Evolutionary conservation across 2,113 vertebrate genomes (phyloP), one percentile per base, ranked within the genome.

Genomic region (Psittacara wagleri): DNA sequence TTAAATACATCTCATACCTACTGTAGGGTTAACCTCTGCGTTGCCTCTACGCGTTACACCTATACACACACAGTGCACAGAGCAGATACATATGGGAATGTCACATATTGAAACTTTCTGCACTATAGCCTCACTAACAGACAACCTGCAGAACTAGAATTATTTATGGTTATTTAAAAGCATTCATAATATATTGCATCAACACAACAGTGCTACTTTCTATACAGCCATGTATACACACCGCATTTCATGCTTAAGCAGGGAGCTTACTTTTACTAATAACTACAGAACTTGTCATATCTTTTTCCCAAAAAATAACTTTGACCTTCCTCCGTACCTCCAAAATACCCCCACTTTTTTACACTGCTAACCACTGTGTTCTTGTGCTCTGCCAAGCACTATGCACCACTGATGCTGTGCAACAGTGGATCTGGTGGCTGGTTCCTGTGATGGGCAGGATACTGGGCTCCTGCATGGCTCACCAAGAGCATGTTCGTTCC

Each of bases 401-500:
- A 1, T 13, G 46, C 24, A 28, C n/a, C 14, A 12, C 27, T 3
- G 17, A 13, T 69, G 11, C 22, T 5, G 4, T 68, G 39, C n/a
- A 22, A 14, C 11, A 10, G 28, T 9, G 22, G 29, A 9, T 35
- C 17, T 55, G 8, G 4, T 6, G 9, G 10, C 31, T 31, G 52
- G 31, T 19, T 49, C 35, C 44, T 2, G 2, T 6, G 4, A 18
- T 1, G 2, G 12, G 46, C 7, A 25, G 37, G 25, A 63, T 25
- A 52, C 5, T 1, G 2, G 33, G 33, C 48, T 44, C 59, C 62
- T 10, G 0, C 3, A 0, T 3, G 1, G 46, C 70, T 57, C 18
- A 10, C 43, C 24, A 19, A 31, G 35, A 77, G 35, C 44, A 31
- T 0, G 8, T 8, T 35, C 7, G 20, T 20, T 77, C 51, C 44